These are phyloP conservation scores for Chionoecetes opilio DNA, from an alignment of 1,140 invertebrate species.

Conservation along the genomic window DNA sequence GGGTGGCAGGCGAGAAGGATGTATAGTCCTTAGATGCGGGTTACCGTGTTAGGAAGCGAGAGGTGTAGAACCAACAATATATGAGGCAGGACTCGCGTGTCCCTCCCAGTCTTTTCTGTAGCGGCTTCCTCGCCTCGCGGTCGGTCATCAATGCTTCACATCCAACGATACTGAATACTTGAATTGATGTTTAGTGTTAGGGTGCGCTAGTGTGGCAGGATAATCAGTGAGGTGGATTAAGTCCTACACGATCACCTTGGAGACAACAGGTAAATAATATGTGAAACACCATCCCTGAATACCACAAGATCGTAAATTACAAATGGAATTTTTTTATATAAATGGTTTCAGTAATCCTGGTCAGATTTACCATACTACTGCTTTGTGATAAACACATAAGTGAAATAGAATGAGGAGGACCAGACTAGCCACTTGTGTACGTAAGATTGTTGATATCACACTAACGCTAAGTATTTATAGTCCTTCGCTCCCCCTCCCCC, in stretches of 20 bases:
- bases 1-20: neutral
- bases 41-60: slow-evolving; percentile 27
- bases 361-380: no score
- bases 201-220: neutral
- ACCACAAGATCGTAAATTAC: no score
- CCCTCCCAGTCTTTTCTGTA: neutral
- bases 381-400: neutral
- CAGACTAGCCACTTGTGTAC: neutral
- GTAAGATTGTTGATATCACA: neutral
- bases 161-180: neutral
- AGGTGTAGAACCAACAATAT: slow-evolving; percentile 21
- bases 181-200: neutral
- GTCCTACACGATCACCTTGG: no score
- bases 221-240: neutral
- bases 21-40: neutral
- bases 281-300: no score
- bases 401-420: neutral
- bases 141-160: neutral
- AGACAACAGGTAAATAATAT: no score
- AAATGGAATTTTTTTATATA: no score
- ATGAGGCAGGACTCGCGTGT: slow-evolving; percentile 14
- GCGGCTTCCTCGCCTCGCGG: neutral
- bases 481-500: neutral
- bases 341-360: neutral
- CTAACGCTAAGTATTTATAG: slow-evolving; percentile 36